These are phyloP conservation scores for Brachionus rotundiformis DNA, from an alignment of 1,140 invertebrate genomes.

Conservation along the genomic window DNA sequence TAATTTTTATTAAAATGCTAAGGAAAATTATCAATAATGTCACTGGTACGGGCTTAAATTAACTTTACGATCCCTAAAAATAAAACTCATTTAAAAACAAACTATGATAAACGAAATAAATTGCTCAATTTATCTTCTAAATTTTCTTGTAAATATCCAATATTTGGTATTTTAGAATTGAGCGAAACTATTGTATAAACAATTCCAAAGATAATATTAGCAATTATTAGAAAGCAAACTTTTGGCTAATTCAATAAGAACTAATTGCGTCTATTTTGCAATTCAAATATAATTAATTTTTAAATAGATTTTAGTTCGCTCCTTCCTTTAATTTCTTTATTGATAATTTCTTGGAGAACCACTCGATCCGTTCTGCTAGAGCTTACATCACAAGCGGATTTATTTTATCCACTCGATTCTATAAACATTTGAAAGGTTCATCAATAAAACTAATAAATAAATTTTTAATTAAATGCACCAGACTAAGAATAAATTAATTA, in stretches of 20 bases:
- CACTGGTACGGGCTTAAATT: neutral
- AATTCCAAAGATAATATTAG: slow-evolving; percentile 10
- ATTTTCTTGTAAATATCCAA: slow-evolving; percentile 38
- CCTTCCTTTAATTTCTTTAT: slow-evolving; percentile 2
- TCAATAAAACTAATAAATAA: neutral
- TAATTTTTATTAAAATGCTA: slow-evolving; percentile 2
- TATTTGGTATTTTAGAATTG: slow-evolving; percentile 36
- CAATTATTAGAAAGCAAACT: neutral
- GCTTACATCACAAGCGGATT: neutral
- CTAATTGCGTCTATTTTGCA: slow-evolving; percentile 42
- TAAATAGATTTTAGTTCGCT: neutral
- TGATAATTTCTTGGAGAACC: slow-evolving; percentile 1
- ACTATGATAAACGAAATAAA: neutral
- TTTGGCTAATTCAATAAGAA: slow-evolving; percentile 38
- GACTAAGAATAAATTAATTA: neutral
- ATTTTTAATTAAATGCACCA: neutral
- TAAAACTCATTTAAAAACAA: neutral
- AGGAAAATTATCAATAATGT: slow-evolving; percentile 20
- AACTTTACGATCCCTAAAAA: neutral
- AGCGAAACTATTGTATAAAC: slow-evolving; percentile 15
- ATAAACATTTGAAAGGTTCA: slow-evolving; percentile 4
- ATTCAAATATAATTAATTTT: slow-evolving; percentile 48
- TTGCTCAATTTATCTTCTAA: slow-evolving; percentile 23
- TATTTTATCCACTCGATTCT: neutral
- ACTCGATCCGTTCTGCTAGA: slow-evolving; percentile 9